Evolutionary conservation across 2,113 vertebrate species (phyloP).

Genomic region (Picathartes gymnocephalus): DNA sequence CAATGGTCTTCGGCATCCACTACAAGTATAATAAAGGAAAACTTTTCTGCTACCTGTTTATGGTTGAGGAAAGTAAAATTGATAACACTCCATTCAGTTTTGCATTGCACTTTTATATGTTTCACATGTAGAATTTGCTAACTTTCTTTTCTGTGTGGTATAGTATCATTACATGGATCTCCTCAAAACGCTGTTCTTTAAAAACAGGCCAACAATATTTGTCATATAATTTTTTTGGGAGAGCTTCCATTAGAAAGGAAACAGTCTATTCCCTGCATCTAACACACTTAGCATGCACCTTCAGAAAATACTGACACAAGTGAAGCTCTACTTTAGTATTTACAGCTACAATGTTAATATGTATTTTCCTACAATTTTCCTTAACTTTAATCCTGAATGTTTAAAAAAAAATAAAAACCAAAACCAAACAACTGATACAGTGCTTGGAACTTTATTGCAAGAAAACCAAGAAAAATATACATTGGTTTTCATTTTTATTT

Average conservation of each 20-base stretch:
- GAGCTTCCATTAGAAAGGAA: neutral
- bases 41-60: neutral
- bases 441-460: neutral
- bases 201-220: neutral
- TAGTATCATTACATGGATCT: neutral
- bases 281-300: neutral
- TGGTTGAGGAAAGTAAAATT: neutral
- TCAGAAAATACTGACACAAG: neutral
- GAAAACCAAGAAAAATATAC: neutral
- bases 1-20: neutral
- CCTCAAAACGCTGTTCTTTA: neutral
- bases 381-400: neutral
- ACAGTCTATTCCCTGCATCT: neutral
- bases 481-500: neutral
- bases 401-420: neutral
- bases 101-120: neutral
- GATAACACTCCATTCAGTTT: neutral
- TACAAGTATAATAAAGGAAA: neutral
- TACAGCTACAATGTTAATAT: neutral
- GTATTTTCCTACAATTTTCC: neutral
- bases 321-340: neutral
- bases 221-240: neutral
- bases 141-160: neutral
- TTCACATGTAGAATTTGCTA: neutral
- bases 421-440: neutral